Conservation (phyloP, 2,113 vertebrate genomes). For the Cynoglossus semilaevis region DNA sequence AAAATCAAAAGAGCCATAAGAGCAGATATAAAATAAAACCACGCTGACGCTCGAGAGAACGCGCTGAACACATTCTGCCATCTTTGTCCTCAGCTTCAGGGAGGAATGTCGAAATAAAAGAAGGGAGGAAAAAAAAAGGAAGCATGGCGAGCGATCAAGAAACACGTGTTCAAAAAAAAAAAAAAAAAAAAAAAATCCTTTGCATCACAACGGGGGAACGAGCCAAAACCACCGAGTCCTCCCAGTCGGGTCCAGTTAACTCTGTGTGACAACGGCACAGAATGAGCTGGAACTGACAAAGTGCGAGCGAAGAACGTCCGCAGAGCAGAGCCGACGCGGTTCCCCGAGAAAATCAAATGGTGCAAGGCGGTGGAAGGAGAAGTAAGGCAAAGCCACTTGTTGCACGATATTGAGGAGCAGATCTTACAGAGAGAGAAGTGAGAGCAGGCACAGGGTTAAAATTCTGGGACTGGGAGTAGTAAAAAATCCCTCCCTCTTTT, state of each 20-base stretch:
- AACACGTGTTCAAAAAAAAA: slow-evolving; percentile 35
- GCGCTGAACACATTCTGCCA: slow-evolving; percentile 30
- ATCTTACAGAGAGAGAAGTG: slow-evolving; percentile 57
- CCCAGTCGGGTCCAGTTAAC: slow-evolving; percentile 24
- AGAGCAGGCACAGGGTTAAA: slow-evolving; percentile 78
- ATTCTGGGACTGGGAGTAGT: slow-evolving; percentile 78
- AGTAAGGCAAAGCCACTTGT: slow-evolving; percentile 68
- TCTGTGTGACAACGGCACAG: slow-evolving; percentile 11
- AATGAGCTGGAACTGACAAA: slow-evolving; percentile 16
- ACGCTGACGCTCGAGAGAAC: slow-evolving; percentile 10
- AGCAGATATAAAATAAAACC: slow-evolving; percentile 27
- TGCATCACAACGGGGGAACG: background rate
- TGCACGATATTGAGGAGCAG: slow-evolving; percentile 61
- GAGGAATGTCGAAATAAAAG: slow-evolving; percentile 9
- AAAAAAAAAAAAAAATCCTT: slow-evolving; percentile 21
- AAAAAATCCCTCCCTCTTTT: slow-evolving; percentile 83
- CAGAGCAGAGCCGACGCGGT: background rate
- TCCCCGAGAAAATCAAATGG: slow-evolving; percentile 43
- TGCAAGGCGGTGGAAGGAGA: slow-evolving; percentile 28
- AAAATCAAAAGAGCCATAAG: slow-evolving; percentile 44
- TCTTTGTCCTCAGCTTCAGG: slow-evolving; percentile 44
- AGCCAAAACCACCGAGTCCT: slow-evolving; percentile 8
- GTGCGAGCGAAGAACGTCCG: background rate
- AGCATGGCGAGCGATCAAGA: slow-evolving; percentile 36
- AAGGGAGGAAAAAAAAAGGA: slow-evolving; percentile 30